Evolutionary conservation across 2,888 invertebrate genomes (phyloP).

Genomic region (Byasa hedistus): DNA sequence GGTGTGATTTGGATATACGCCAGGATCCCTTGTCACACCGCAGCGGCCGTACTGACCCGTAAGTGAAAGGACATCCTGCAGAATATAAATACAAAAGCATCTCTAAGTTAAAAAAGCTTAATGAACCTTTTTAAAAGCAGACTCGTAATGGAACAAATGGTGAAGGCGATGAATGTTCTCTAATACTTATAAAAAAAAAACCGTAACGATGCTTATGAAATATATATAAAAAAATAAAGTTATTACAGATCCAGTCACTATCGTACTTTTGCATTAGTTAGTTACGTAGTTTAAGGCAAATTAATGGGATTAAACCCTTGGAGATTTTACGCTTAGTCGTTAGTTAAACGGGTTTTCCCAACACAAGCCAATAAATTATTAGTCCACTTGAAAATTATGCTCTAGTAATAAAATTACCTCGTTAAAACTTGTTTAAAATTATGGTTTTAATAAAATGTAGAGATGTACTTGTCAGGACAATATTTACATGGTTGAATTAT

Average conservation of each 20-base stretch:
- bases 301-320: slow-evolving; percentile 25
- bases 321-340: slow-evolving; percentile 27
- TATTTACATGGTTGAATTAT: too few species aligned
- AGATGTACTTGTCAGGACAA: too few species aligned
- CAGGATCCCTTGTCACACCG: background rate
- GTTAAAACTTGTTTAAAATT: slow-evolving; percentile 1
- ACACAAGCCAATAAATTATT: slow-evolving; percentile 24
- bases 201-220: too few species aligned
- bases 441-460: background rate
- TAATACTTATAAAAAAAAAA: too few species aligned
- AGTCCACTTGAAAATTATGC: slow-evolving; percentile 19
- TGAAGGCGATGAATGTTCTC: too few species aligned
- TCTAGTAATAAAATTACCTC: slow-evolving; percentile 13
- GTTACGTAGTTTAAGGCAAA: slow-evolving; percentile 20
- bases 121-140: too few species aligned
- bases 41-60: background rate
- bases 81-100: too few species aligned
- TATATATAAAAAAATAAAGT: background rate
- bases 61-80: too few species aligned
- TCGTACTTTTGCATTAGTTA: slow-evolving; percentile 5
- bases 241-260: background rate
- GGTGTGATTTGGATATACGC: background rate
- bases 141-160: background rate
- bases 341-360: slow-evolving; percentile 25
- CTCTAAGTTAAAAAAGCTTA: too few species aligned